phyloP scores from a whole-genome alignment of 2,113 vertebrate genomes.

The Tachycineta bicolor region DNA sequence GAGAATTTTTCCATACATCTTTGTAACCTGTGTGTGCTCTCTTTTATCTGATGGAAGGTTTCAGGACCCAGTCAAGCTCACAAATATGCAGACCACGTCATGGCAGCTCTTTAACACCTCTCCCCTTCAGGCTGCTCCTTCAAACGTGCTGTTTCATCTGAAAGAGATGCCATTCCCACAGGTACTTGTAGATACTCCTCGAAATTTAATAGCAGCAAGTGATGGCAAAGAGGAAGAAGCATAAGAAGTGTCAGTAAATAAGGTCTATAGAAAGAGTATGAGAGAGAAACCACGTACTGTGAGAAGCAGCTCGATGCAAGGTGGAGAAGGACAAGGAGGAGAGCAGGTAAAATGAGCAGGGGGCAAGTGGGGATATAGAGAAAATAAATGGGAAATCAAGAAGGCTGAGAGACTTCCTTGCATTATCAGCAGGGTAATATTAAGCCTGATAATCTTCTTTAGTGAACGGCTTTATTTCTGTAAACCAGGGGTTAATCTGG shows the following conservation, averaged over 20 bases:
- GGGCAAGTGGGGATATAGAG: not conserved
- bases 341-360: not conserved
- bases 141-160: not conserved
- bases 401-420: not conserved
- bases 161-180: not conserved
- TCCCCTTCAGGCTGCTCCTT: not conserved
- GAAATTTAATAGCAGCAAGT: not conserved
- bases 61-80: not conserved
- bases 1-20: not conserved
- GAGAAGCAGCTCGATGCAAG: not conserved
- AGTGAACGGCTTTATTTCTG: constrained; percentile 44
- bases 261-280: not conserved
- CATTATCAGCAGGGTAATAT: not conserved
- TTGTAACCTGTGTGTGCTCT: not conserved
- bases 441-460: not conserved
- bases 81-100: not conserved
- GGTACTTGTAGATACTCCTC: not conserved
- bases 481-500: constrained; percentile 28
- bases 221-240: not conserved
- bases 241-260: not conserved
- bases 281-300: not conserved
- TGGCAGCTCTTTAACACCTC: not conserved
- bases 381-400: not conserved
- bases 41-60: not conserved
- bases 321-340: not conserved